Percentiles rank a stretch among this genome's conserved stretches.
These are phyloP conservation scores for Mythimna ferrago DNA, from an alignment of 2,888 invertebrate genomes.

Conservation along the genomic window DNA sequence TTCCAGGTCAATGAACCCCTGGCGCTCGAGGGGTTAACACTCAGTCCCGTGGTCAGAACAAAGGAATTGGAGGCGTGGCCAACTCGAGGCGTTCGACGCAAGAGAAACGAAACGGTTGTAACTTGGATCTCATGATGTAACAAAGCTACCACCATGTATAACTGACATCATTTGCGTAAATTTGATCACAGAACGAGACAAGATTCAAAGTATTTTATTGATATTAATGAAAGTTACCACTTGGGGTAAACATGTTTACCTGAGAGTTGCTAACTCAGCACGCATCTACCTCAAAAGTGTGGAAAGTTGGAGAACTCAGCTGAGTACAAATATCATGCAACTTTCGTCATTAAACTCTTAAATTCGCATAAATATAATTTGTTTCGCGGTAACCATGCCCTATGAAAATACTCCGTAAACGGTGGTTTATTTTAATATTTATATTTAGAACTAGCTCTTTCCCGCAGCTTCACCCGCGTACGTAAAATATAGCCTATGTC, in stretches of 20 bases:
- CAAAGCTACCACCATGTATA: neutral
- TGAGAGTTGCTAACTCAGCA: neutral
- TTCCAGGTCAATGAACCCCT: too few relatives aligned
- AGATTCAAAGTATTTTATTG: neutral
- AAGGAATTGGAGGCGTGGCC: too few relatives aligned
- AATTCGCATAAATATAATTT: neutral
- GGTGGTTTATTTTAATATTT: too few relatives aligned
- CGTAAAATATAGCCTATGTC: too few relatives aligned
- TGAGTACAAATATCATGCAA: conserved; percentile 6
- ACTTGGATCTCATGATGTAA: neutral
- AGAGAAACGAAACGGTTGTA: too few relatives aligned
- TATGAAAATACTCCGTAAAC: too few relatives aligned
- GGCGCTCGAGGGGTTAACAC: too few relatives aligned
- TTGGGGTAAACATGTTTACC: conserved; percentile 40
- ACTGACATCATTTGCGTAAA: neutral
- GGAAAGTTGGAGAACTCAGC: conserved; percentile 9
- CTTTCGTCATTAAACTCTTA: neutral
- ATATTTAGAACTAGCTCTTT: too few relatives aligned
- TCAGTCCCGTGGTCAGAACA: too few relatives aligned
- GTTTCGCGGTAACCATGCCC: too few relatives aligned
- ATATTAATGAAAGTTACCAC: conserved; percentile 9
- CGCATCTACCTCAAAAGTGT: neutral
- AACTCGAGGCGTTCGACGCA: too few relatives aligned
- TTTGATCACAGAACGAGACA: neutral
- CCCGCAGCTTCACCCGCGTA: too few relatives aligned